Conservation (phyloP, 2,113 vertebrate genomes). For the Aegypius monachus region DNA sequence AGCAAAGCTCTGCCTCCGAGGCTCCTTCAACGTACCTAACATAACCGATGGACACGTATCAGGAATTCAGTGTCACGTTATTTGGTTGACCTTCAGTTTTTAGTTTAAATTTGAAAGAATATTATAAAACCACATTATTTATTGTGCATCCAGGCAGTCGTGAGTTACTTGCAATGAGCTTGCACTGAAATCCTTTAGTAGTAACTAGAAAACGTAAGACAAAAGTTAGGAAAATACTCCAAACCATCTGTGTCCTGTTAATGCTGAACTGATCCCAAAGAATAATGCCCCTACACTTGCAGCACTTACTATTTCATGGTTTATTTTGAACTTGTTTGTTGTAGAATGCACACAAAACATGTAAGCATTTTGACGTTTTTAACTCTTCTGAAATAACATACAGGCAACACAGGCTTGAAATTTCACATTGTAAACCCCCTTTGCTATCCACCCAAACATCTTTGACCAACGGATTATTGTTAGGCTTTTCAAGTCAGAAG, state of each 20-base stretch:
- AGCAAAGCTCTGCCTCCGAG: background rate
- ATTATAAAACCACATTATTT: background rate
- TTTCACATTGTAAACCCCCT: background rate
- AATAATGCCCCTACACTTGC: fast-evolving
- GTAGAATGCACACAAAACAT: background rate
- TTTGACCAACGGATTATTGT: background rate
- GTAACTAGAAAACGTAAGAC: fast-evolving
- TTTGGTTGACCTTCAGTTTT: background rate
- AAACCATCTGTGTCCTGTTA: fast-evolving
- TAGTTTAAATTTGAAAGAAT: background rate
- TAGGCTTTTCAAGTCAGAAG: background rate
- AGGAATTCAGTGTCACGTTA: background rate
- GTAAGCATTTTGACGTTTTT: background rate
- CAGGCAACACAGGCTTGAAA: background rate
- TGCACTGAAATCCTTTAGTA: background rate
- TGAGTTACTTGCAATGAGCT: background rate
- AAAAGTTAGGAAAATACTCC: background rate
- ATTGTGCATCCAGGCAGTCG: background rate
- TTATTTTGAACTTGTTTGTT: background rate
- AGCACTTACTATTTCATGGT: fast-evolving
- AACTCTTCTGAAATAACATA: background rate
- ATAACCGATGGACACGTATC: fast-evolving
- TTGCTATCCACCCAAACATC: background rate
- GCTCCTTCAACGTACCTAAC: background rate
- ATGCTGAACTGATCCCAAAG: fast-evolving